These are phyloP conservation scores for Drosophila peninsularis DNA, from an alignment of 2,888 invertebrate genomes.

Conservation along the genomic window DNA sequence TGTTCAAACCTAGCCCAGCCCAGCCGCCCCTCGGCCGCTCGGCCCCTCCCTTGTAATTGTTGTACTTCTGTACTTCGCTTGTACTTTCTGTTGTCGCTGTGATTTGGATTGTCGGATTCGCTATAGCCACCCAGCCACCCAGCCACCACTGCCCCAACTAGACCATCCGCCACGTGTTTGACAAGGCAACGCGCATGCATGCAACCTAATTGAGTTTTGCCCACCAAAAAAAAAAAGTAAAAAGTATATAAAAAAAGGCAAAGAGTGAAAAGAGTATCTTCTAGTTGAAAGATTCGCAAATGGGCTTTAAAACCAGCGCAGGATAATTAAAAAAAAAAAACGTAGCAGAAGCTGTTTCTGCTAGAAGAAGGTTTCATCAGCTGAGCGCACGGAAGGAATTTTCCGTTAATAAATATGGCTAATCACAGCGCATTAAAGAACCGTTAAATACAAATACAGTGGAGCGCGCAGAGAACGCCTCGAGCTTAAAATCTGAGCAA, in stretches of 20 bases:
- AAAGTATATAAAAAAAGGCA: background rate
- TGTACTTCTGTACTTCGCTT: constrained; percentile 67
- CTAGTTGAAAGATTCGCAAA: constrained; percentile 46
- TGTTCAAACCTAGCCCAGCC: constrained; percentile 14
- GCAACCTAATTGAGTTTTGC: constrained; percentile 77
- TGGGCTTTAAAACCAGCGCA: constrained; percentile 26
- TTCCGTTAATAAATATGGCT: constrained; percentile 47
- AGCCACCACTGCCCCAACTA: background rate
- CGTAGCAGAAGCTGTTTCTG: background rate
- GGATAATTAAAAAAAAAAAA: constrained; percentile 42
- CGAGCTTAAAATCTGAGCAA: background rate
- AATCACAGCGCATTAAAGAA: constrained; percentile 53
- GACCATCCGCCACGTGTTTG: constrained; percentile 65
- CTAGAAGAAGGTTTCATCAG: constrained; percentile 11
- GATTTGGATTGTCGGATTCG: constrained; percentile 67
- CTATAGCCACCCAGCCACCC: constrained; percentile 6
- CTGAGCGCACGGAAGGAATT: constrained; percentile 36
- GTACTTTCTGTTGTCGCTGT: constrained; percentile 79
- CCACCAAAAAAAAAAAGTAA: constrained; percentile 22
- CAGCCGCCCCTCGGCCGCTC: background rate
- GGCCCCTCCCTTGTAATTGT: constrained; percentile 60
- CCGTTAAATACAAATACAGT: constrained; percentile 44
- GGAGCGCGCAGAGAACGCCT: background rate
- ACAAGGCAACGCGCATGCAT: constrained; percentile 74
- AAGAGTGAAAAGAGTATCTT: constrained; percentile 23